Evolutionary conservation across 2,888 invertebrate species (phyloP).

Genomic region (Galerucella pusilla): DNA sequence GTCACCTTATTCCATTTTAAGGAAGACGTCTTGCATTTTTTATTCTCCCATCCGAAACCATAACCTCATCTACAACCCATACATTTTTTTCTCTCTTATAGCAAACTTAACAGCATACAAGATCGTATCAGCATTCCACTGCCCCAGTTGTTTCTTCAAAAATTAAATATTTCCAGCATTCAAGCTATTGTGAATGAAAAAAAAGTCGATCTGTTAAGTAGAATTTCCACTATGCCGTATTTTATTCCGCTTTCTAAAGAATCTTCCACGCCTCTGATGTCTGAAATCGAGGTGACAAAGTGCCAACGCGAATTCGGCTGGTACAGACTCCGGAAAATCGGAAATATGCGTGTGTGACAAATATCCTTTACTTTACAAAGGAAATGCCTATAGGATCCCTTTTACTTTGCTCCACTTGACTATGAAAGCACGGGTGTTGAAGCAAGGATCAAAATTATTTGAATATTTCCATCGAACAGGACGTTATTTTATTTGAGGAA

Average conservation of each 20-base stretch:
- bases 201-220: constrained; percentile 4
- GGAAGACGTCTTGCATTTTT: too few relatives aligned
- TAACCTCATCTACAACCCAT: too few relatives aligned
- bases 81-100: too few relatives aligned
- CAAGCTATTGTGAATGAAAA: neutral
- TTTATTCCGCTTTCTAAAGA: constrained; percentile 22
- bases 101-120: too few relatives aligned
- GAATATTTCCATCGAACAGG: constrained; percentile 29
- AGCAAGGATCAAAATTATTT: constrained; percentile 34
- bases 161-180: neutral
- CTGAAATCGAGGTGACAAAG: constrained; percentile 44
- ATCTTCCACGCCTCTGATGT: constrained; percentile 25
- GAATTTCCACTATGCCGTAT: constrained; percentile 22
- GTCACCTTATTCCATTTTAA: too few relatives aligned
- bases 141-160: neutral
- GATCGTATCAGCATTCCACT: neutral
- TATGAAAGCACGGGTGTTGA: constrained; percentile 28
- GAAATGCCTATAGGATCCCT: constrained; percentile 41
- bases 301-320: constrained; percentile 42
- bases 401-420: constrained; percentile 35
- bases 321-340: constrained; percentile 46
- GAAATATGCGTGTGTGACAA: constrained; percentile 52
- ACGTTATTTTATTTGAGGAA: neutral
- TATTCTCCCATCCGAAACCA: too few relatives aligned
- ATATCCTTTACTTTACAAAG: constrained; percentile 50